Percentiles rank a stretch among this genome's conserved stretches.
These are phyloP conservation scores for Probosciger aterrimus DNA, from an alignment of 2,113 vertebrate species.

Conservation along the genomic window DNA sequence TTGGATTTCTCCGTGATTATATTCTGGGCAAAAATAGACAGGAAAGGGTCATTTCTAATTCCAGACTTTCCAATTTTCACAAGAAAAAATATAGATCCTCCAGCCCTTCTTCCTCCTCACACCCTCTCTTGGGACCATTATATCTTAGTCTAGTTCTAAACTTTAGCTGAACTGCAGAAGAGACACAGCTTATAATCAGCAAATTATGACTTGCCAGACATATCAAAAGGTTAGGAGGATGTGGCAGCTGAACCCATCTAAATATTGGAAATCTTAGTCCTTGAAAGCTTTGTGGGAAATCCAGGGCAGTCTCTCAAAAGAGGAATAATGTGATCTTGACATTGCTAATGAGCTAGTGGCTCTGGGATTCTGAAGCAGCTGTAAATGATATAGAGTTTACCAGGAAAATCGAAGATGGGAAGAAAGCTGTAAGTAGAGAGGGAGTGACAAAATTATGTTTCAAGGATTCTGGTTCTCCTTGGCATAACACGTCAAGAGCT, in stretches of 20 bases:
- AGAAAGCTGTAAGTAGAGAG: neutral
- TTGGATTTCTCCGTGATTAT: neutral
- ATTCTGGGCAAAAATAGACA: neutral
- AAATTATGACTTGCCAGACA: neutral
- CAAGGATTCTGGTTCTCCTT: slow-evolving; percentile 16
- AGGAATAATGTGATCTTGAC: neutral
- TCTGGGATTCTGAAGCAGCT: neutral
- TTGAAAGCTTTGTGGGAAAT: neutral
- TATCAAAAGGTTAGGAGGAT: neutral
- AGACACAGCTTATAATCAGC: neutral
- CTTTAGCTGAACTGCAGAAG: neutral
- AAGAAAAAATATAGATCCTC: neutral
- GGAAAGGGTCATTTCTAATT: neutral
- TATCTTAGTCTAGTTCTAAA: neutral
- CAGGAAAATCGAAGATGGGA: neutral
- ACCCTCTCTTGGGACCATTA: neutral
- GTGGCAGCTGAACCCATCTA: neutral
- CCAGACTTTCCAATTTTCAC: neutral
- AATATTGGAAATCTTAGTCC: neutral
- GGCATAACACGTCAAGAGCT: slow-evolving; percentile 10
- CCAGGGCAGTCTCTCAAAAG: neutral
- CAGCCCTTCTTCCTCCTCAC: neutral
- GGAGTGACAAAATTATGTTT: neutral
- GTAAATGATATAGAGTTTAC: neutral
- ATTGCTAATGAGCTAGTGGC: neutral